Base-by-base conservation (phyloP, 2,888 invertebrate genomes). In the Rotaria magnacalcarata region DNA sequence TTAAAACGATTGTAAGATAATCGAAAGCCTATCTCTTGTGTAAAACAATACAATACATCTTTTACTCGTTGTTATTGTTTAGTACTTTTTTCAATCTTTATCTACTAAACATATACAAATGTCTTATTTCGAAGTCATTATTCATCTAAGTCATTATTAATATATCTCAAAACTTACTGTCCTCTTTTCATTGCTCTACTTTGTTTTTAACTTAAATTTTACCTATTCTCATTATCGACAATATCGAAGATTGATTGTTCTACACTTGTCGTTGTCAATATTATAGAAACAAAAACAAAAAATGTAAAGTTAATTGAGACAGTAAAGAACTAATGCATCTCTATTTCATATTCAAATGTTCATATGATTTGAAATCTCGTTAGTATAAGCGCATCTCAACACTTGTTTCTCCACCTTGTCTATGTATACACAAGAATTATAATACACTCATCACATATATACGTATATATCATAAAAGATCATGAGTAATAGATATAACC, bases 401-500 rank as follows among this genome's bases (percentile, higher is more conserved):
- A 67, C 67, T 8, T 67, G 6, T 67, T 67, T 67, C 67, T 67
- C 67, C 67, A 67, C 67, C 67, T 67, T 67, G 67, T 67, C 34
- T 6, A 67, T 67, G 67, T 67, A 19, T 67, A 67, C 67, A 67
- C 34, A 67, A 67, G 67, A 67, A 67, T 67, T 67, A 67, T 34
- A 52, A 56, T 56, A 56, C 56, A 56, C 56, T 8, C 5, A 24
- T 21, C 21, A 7, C 8, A 56, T 8, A 24, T 56, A 67, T 67
- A 0, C 21, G 8, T 21, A 56, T 8, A 24, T 56, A 67, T 67
- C 34, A 34, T 67, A 34, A 67, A 34, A 67, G 67, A 67, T 67
- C 67, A 67, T 34, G 67, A 67, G 67, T 16, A 67, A 67, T 67
- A 67, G 67, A 67, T 67, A 67, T 67, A 67, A 67, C 67, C 67